These are phyloP conservation scores for Sminthurinus aureus DNA, from an alignment of 2,888 invertebrate species.

Conservation along the genomic window DNA sequence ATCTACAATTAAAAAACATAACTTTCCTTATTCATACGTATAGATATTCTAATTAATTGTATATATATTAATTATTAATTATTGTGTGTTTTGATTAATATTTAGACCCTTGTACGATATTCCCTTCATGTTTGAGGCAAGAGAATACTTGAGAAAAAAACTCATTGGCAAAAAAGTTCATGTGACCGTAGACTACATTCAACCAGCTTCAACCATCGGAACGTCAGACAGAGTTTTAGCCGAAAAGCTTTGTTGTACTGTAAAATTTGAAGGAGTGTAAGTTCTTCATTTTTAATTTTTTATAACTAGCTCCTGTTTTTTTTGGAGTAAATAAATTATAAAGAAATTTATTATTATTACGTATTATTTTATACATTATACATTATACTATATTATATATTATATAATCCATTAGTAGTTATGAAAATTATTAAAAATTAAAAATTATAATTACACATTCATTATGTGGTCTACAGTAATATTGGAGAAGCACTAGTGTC, in stretches of 20 bases:
- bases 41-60: too few relatives aligned
- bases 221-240: slow-evolving; percentile 72
- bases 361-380: too few relatives aligned
- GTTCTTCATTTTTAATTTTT: slow-evolving; percentile 63
- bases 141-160: slow-evolving; percentile 95
- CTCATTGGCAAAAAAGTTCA: slow-evolving; percentile 93
- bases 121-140: slow-evolving; percentile 98
- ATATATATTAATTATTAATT: too few relatives aligned
- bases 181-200: slow-evolving; percentile 93
- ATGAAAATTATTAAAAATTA: too few relatives aligned
- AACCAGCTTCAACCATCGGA: slow-evolving; percentile 82
- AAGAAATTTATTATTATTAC: too few relatives aligned
- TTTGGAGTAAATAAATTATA: too few relatives aligned
- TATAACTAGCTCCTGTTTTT: background rate
- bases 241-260: slow-evolving; percentile 95
- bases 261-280: slow-evolving; percentile 80
- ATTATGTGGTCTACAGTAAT: slow-evolving; percentile 70
- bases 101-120: slow-evolving; percentile 95
- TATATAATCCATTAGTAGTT: too few relatives aligned
- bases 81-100: too few relatives aligned
- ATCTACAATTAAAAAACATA: too few relatives aligned
- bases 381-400: background rate
- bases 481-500: slow-evolving; percentile 91
- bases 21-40: too few relatives aligned
- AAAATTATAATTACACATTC: background rate